These are phyloP conservation scores for Hipparchia semele DNA, from an alignment of 2,888 invertebrate species.

Conservation along the genomic window DNA sequence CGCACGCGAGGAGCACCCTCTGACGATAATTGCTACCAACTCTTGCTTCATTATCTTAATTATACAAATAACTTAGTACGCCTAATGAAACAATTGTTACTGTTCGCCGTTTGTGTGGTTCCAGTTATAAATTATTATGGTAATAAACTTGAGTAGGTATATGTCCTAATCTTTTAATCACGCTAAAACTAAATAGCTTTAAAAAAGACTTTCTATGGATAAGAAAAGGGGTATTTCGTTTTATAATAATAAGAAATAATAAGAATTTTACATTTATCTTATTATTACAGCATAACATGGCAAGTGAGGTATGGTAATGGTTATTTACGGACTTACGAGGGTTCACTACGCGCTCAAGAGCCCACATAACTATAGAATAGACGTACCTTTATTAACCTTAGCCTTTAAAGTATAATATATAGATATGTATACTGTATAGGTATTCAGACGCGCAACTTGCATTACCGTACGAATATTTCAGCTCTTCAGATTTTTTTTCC, in stretches of 20 bases:
- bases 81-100: constrained; percentile 46
- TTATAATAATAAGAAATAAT: neutral
- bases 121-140: constrained; percentile 24
- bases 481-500: neutral
- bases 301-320: no score
- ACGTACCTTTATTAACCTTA: no score
- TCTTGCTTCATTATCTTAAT: constrained; percentile 73
- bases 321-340: no score
- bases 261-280: neutral
- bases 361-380: no score
- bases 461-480: no score
- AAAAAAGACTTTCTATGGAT: no score
- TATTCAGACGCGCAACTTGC: no score
- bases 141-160: constrained; percentile 3
- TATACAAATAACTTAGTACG: constrained; percentile 53
- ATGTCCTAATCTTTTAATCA: neutral
- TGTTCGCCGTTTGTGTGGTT: constrained; percentile 37
- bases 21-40: constrained; percentile 76
- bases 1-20: constrained; percentile 70
- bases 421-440: no score
- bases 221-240: no score
- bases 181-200: neutral
- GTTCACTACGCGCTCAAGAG: no score
- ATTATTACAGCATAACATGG: no score
- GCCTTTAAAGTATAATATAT: no score